phyloP scores from a whole-genome alignment of 2,888 invertebrate species.

The Xanthia icteritia region DNA sequence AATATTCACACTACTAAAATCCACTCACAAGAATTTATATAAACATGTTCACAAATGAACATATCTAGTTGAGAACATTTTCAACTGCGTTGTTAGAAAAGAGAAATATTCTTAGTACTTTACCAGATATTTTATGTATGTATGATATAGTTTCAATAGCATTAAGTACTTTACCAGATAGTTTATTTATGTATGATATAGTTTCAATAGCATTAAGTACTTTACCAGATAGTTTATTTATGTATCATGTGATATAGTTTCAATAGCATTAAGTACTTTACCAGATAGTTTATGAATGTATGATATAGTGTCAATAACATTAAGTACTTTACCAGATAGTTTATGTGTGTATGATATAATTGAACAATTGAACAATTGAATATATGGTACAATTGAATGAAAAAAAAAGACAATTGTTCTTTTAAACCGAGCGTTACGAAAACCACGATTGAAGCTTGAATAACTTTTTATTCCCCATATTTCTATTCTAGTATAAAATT shows the following conservation, averaged over 20 bases:
- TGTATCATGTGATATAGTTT: too few relatives aligned
- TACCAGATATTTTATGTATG: neutral
- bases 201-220: too few relatives aligned
- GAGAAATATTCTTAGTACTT: slow-evolving; percentile 1
- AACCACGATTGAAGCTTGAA: neutral
- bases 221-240: too few relatives aligned
- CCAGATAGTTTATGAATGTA: too few relatives aligned
- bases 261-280: too few relatives aligned
- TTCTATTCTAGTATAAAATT: slow-evolving; percentile 13
- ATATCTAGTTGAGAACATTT: slow-evolving; percentile 39
- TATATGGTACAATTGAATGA: too few relatives aligned
- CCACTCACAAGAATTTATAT: slow-evolving; percentile 44
- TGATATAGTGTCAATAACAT: too few relatives aligned
- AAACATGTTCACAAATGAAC: slow-evolving; percentile 59
- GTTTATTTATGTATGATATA: too few relatives aligned
- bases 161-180: neutral
- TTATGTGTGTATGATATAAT: too few relatives aligned
- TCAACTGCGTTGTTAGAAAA: slow-evolving; percentile 31
- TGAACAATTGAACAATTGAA: too few relatives aligned
- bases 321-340: too few relatives aligned
- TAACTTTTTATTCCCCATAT: neutral
- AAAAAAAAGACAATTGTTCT: neutral
- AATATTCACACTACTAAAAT: slow-evolving; percentile 48
- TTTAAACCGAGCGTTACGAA: neutral
- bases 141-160: neutral